A percentile compares a stretch with the other conserved stretches of the same genome.
These are phyloP conservation scores for Mormyrops attenuatus DNA, from an alignment of 2,797 vertebrate genomes.

Conservation along the genomic window DNA sequence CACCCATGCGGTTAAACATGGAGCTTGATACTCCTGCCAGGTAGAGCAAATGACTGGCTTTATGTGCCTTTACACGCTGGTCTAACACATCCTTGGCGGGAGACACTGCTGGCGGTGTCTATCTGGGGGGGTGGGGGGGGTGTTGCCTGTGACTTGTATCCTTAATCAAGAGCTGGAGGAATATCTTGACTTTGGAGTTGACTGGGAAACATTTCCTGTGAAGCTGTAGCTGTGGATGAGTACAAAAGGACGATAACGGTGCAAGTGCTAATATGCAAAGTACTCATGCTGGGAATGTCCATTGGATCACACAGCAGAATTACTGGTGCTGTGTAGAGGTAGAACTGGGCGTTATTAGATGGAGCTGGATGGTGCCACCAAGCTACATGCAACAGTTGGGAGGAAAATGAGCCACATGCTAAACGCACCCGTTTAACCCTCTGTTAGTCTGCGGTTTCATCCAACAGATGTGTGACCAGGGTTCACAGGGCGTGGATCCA, in stretches of 20 bases:
- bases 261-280: background rate
- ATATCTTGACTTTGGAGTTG: background rate
- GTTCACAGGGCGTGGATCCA: background rate
- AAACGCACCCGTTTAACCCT: background rate
- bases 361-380: background rate
- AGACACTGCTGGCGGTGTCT: slow-evolving; percentile 57
- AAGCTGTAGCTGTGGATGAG: background rate
- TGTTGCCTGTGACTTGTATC: background rate
- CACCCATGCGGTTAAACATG: background rate
- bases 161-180: background rate
- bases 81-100: slow-evolving; percentile 27
- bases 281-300: background rate
- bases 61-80: background rate
- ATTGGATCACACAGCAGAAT: background rate
- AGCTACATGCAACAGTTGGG: background rate
- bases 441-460: background rate
- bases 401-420: background rate
- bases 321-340: background rate
- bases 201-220: background rate
- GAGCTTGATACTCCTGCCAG: background rate
- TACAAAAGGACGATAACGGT: background rate
- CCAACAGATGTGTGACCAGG: background rate
- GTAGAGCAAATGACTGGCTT: background rate
- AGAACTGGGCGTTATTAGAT: background rate
- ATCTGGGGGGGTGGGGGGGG: background rate